Conservation (phyloP, 2,113 vertebrate species). For the Forbesichthys agassizii region DNA sequence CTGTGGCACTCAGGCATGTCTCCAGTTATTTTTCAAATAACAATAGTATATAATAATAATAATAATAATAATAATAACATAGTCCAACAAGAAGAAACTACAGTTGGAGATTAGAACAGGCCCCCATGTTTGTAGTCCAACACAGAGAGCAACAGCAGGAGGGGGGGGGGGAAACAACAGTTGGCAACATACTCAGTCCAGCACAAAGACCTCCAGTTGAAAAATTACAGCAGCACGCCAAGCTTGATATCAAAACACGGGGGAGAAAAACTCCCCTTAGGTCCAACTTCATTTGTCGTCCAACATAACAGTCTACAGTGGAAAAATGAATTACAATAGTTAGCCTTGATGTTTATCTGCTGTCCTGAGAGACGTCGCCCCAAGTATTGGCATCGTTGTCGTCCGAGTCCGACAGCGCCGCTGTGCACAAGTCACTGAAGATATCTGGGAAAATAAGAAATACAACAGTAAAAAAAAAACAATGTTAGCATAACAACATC, state of each 20-base stretch:
- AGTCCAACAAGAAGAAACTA: background rate
- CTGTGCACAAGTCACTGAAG: slow-evolving; percentile 80
- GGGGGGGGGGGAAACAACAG: background rate
- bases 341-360: slow-evolving; percentile 67
- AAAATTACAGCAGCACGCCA: slow-evolving; percentile 20
- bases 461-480: slow-evolving; percentile 16
- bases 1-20: slow-evolving; percentile 9
- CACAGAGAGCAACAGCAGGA: background rate
- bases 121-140: background rate
- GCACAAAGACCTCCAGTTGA: slow-evolving; percentile 2
- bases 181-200: background rate
- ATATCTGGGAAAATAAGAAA: slow-evolving; percentile 74
- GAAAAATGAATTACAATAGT: slow-evolving; percentile 24
- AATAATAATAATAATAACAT: background rate
- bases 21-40: slow-evolving; percentile 19
- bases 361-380: slow-evolving; percentile 73
- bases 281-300: slow-evolving; percentile 6
- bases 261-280: too few relatives aligned
- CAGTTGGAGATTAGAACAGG: background rate
- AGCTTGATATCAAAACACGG: background rate
- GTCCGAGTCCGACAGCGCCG: slow-evolving; percentile 74
- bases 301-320: slow-evolving; percentile 12
- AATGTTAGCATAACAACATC: background rate
- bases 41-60: too few relatives aligned
- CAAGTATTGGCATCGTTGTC: slow-evolving; percentile 69